A percentile compares a stretch with the other conserved stretches of the same genome.
These are phyloP conservation scores for Zapornia atra DNA, from an alignment of 2,113 vertebrate species.

Conservation along the genomic window DNA sequence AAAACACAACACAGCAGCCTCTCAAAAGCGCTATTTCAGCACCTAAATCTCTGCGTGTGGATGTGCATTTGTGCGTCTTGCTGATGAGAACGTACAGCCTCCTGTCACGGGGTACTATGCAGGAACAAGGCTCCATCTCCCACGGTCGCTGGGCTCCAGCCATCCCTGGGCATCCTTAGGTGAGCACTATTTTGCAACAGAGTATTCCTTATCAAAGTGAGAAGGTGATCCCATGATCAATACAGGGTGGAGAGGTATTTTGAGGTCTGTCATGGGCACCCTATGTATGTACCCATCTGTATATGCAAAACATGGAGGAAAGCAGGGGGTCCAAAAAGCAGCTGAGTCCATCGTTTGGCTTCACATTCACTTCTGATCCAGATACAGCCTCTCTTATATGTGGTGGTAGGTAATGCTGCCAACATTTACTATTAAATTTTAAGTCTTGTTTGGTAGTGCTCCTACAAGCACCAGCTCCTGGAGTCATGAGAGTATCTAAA, in stretches of 20 bases:
- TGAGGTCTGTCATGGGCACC: neutral
- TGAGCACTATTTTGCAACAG: neutral
- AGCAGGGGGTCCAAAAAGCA: neutral
- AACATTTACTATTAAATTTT: neutral
- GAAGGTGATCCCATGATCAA: neutral
- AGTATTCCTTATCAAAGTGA: conserved; percentile 11
- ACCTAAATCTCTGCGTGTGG: fast-evolving
- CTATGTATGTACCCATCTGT: neutral
- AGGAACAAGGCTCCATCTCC: neutral
- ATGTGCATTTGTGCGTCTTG: neutral
- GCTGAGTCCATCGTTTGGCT: neutral
- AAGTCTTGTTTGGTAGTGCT: neutral
- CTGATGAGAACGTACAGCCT: neutral
- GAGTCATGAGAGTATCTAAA: neutral
- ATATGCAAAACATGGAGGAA: neutral
- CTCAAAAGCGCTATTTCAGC: neutral
- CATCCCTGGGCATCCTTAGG: neutral
- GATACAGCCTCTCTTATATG: neutral
- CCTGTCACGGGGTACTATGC: neutral
- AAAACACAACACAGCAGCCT: neutral
- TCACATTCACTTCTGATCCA: neutral
- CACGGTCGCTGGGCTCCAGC: neutral
- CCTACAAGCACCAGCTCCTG: neutral
- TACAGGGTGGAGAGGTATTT: conserved; percentile 7
- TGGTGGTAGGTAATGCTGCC: neutral